A percentile compares a stretch with the other conserved stretches of the same genome.
Conservation (phyloP, 2,888 invertebrate species). For the Neocrepidodera transversa region DNA sequence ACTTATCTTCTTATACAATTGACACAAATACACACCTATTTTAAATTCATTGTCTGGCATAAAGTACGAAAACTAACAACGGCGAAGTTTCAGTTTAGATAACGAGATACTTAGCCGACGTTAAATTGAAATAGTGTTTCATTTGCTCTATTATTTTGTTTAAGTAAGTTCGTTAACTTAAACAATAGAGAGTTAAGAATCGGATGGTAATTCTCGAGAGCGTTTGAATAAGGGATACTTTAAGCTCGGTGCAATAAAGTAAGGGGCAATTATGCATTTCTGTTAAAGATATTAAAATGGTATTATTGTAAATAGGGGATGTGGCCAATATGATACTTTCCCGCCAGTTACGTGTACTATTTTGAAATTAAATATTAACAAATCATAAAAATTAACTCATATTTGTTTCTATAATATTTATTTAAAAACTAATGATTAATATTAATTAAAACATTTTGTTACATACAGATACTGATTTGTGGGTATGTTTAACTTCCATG, state of each 20-base stretch:
- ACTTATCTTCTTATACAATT: no score
- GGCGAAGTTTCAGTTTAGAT: slow-evolving; percentile 6
- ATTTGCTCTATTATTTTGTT: not conserved
- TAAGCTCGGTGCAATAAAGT: not conserved
- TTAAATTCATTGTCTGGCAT: not conserved
- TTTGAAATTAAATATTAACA: no score
- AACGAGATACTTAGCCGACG: slow-evolving; percentile 4
- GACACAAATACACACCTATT: slow-evolving; percentile 1
- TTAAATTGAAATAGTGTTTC: slow-evolving; percentile 16
- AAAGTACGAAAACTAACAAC: slow-evolving; percentile 6
- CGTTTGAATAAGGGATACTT: slow-evolving; percentile 10
- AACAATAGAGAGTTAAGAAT: slow-evolving; percentile 18
- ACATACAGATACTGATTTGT: no score
- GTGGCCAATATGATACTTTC: no score
- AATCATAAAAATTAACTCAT: no score
- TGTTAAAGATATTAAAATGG: no score
- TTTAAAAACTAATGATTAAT: no score
- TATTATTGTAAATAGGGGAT: no score
- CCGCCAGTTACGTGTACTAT: no score
- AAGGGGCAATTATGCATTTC: slow-evolving; percentile 9
- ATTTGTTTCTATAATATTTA: no score
- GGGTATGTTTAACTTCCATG: no score
- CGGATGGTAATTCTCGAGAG: slow-evolving; percentile 13
- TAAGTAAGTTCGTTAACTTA: slow-evolving; percentile 18
- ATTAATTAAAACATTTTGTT: no score